Conservation (phyloP, 2,113 vertebrate genomes). For the Notarius lentiginosus region DNA sequence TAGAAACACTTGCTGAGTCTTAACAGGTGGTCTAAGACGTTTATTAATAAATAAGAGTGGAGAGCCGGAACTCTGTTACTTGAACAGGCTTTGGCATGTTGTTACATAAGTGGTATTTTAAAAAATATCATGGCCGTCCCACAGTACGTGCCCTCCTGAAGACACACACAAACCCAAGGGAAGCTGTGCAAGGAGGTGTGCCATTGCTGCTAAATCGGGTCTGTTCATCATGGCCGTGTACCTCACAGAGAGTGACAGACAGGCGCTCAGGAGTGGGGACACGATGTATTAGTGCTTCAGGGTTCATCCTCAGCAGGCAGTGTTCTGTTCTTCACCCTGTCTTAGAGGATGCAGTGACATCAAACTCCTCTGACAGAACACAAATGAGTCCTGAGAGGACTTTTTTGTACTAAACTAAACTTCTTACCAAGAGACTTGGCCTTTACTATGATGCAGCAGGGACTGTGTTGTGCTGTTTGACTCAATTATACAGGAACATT, state of each 20-base stretch:
- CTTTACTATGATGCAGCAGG: neutral
- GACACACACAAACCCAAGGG: neutral
- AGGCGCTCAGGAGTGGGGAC: constrained; percentile 11
- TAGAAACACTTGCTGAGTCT: neutral
- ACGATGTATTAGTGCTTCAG: constrained; percentile 14
- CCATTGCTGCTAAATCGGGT: constrained; percentile 20
- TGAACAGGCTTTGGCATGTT: neutral
- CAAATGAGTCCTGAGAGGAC: neutral
- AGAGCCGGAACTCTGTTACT: neutral
- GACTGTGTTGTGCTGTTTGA: neutral
- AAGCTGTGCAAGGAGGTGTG: neutral
- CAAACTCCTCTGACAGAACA: constrained; percentile 1
- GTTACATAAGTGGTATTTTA: constrained; percentile 48
- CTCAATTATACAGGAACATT: neutral
- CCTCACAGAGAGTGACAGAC: constrained; percentile 23
- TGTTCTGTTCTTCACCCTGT: neutral
- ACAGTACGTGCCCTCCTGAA: constrained; percentile 27
- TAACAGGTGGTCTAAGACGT: constrained; percentile 11
- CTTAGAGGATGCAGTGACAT: constrained; percentile 3
- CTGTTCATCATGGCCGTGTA: neutral
- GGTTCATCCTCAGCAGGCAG: constrained; percentile 27
- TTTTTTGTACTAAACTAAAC: neutral
- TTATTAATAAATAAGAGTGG: constrained; percentile 28
- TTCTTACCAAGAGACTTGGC: neutral
- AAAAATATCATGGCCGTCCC: constrained; percentile 31